phyloP scores from a whole-genome alignment of 2,113 vertebrate genomes.

The Pongo abelii region DNA sequence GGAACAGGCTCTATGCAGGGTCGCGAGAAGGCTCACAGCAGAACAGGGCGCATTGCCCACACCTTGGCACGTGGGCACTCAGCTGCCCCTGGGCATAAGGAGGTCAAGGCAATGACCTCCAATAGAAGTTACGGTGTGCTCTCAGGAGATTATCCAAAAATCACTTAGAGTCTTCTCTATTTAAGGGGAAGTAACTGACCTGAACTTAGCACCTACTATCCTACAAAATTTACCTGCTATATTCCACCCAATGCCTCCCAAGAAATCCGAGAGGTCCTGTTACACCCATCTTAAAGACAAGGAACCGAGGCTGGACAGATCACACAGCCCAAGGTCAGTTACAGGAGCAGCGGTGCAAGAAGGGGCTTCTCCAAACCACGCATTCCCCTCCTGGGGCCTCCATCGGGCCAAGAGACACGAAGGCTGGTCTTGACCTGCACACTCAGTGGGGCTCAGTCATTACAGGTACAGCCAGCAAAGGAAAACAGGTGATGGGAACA shows the following conservation, averaged over 20 bases:
- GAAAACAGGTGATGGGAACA: too few species aligned
- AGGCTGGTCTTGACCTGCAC: background rate
- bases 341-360: accelerated
- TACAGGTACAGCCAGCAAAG: background rate
- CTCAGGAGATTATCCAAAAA: background rate
- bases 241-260: background rate
- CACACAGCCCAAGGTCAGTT: background rate
- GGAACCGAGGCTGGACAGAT: background rate
- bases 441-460: too few species aligned
- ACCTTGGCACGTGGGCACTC: background rate
- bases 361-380: background rate
- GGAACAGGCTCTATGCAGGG: background rate
- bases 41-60: background rate
- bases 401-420: background rate
- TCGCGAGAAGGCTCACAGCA: background rate
- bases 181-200: background rate
- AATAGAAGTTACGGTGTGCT: background rate
- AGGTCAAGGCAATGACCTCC: background rate
- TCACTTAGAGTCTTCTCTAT: background rate
- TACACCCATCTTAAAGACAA: background rate
- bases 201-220: background rate
- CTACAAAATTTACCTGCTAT: background rate
- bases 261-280: background rate
- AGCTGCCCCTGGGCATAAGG: background rate
- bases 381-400: background rate